These are phyloP conservation scores for Amphipoea oculea DNA, from an alignment of 2,888 invertebrate genomes.

Conservation along the genomic window DNA sequence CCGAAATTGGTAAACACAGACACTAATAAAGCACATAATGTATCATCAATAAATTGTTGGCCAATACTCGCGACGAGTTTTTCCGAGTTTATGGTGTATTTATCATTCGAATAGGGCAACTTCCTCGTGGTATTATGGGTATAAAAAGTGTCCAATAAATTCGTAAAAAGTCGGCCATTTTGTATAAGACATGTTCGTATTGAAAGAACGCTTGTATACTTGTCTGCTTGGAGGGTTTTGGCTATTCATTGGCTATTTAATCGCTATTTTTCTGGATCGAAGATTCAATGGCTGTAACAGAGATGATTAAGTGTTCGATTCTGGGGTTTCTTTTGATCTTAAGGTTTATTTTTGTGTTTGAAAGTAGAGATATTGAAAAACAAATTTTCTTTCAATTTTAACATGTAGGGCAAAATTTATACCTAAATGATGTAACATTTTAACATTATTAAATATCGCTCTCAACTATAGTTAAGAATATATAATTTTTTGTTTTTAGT, in stretches of 20 bases:
- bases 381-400: not conserved
- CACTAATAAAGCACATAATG: constrained; percentile 18
- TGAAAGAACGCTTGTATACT: constrained; percentile 38
- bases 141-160: constrained; percentile 50
- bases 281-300: constrained; percentile 34
- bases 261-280: constrained; percentile 41
- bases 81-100: constrained; percentile 51
- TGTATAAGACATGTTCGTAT: constrained; percentile 13
- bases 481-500: too few species aligned
- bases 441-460: not conserved
- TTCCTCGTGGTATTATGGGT: constrained; percentile 26
- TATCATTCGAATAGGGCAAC: constrained; percentile 49
- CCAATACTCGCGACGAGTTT: constrained; percentile 55
- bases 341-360: constrained; percentile 7
- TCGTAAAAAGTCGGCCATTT: constrained; percentile 15
- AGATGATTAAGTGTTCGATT: constrained; percentile 29
- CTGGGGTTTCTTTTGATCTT: constrained; percentile 32
- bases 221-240: constrained; percentile 17
- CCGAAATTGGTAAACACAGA: constrained; percentile 16
- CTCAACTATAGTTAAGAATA: not conserved
- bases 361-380: not conserved
- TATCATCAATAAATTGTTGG: constrained; percentile 56
- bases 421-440: not conserved
- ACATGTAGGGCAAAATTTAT: not conserved
- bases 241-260: constrained; percentile 45